phyloP scores from a whole-genome alignment of 2,797 vertebrate genomes.

The Sphenopsis melanotis region DNA sequence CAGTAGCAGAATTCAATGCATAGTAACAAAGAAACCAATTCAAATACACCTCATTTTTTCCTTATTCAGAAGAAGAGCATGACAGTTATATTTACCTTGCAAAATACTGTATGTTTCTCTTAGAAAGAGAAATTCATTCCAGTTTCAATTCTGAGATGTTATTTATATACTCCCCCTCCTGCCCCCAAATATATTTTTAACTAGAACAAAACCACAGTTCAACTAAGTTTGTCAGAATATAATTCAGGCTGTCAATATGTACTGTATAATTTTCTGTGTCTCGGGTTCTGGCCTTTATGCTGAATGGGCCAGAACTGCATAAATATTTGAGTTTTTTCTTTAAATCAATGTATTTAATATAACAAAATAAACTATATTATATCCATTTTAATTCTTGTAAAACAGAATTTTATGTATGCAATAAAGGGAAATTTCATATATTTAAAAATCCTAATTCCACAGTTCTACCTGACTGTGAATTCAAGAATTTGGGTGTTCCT shows the following conservation, averaged over 20 bases:
- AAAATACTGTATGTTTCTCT: constrained; percentile 34
- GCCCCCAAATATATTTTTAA: neutral
- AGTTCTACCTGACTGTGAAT: neutral
- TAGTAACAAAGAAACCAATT: constrained; percentile 38
- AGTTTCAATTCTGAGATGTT: neutral
- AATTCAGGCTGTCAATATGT: neutral
- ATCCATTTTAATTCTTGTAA: neutral
- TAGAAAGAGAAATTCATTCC: constrained; percentile 39
- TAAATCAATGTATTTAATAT: neutral
- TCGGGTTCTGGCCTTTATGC: neutral
- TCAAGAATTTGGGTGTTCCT: neutral
- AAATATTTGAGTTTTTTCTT: neutral
- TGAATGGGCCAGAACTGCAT: neutral
- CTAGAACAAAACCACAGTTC: neutral
- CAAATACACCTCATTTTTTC: constrained; percentile 43
- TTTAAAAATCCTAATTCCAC: neutral
- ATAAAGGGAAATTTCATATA: neutral
- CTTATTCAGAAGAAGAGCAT: neutral
- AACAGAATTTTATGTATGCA: neutral
- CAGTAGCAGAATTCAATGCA: neutral
- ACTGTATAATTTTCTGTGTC: neutral
- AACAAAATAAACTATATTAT: neutral
- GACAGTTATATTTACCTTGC: constrained; percentile 29
- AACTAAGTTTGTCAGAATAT: neutral
- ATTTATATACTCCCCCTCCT: neutral